phyloP scores from a whole-genome alignment of 2,113 vertebrate species.

The Arizona elegans region DNA sequence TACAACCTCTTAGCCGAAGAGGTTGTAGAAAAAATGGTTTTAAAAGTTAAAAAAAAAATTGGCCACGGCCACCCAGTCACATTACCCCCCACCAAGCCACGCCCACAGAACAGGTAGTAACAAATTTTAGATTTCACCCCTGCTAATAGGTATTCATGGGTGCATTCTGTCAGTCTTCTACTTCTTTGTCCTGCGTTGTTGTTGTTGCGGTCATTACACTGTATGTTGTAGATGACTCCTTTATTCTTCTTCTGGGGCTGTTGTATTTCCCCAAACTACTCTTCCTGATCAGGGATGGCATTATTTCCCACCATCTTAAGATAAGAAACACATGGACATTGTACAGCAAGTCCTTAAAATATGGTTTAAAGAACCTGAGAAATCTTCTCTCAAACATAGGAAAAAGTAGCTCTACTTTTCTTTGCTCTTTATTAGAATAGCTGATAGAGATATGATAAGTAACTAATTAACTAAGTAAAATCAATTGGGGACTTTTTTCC shows the following conservation, averaged over 20 bases:
- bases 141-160: neutral
- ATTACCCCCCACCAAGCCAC: too few relatives aligned
- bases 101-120: too few relatives aligned
- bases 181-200: neutral
- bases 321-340: neutral
- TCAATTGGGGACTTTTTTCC: neutral
- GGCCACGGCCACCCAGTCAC: too few relatives aligned
- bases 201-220: neutral
- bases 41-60: too few relatives aligned
- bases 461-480: neutral
- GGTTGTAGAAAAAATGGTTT: too few relatives aligned
- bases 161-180: neutral
- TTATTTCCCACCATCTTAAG: neutral
- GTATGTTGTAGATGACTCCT: neutral
- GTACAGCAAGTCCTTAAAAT: neutral
- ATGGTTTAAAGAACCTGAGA: neutral
- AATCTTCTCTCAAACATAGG: neutral
- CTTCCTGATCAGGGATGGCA: neutral
- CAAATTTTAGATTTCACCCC: neutral
- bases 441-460: neutral
- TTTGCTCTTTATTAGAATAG: neutral
- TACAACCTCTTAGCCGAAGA: too few relatives aligned
- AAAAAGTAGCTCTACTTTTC: neutral
- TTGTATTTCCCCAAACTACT: neutral
- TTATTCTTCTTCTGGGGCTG: neutral